Evolutionary conservation across 2,113 vertebrate species (phyloP).

Genomic region (Alligator sinensis): DNA sequence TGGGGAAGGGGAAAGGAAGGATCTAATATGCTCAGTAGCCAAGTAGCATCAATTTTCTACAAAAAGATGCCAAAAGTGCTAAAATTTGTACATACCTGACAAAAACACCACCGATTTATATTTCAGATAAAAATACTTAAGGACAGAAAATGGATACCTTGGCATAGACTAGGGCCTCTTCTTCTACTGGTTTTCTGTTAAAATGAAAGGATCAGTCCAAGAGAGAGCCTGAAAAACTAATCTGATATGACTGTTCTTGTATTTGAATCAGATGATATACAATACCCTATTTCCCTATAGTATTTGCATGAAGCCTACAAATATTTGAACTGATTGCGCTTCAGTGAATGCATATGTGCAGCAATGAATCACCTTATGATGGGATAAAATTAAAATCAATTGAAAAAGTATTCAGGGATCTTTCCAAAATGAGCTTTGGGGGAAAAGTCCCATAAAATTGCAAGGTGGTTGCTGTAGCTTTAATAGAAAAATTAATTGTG

Average conservation of each 20-base stretch:
- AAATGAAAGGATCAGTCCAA: neutral
- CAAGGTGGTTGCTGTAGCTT: neutral
- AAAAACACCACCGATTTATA: neutral
- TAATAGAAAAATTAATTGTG: neutral
- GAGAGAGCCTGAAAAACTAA: neutral
- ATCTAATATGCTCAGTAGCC: neutral
- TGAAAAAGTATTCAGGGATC: conserved; percentile 46
- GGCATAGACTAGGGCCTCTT: neutral
- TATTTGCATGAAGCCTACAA: conserved; percentile 53
- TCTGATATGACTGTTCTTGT: neutral
- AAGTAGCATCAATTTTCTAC: neutral
- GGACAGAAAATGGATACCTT: neutral
- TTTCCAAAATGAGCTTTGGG: conserved; percentile 18
- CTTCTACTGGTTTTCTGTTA: neutral
- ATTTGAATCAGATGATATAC: neutral
- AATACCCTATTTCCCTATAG: conserved; percentile 26
- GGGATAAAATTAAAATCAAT: conserved; percentile 55
- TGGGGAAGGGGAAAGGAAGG: neutral
- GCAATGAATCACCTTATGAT: conserved; percentile 53
- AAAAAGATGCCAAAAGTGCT: neutral
- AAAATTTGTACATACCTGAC: neutral
- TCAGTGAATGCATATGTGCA: neutral
- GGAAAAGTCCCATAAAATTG: neutral
- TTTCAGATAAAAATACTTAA: neutral
- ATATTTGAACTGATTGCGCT: conserved; percentile 62